Evolutionary conservation across 2,113 vertebrate species (phyloP).

Genomic region (Xenopus tropicalis): UCB_Xtro_10.0 CM004445.2:125028501-125029000

Average conservation of each 20-base stretch:
- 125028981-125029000: too few species aligned
- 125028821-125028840: conserved; percentile 32
- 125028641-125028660: not conserved
- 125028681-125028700: not conserved
- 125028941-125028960: too few species aligned
- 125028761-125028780: conserved; percentile 10
- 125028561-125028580: too few species aligned
- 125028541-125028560: too few species aligned
- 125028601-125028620: not conserved
- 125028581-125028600: not conserved
- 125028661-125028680: conserved; percentile 29
- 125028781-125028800: conserved; percentile 18
- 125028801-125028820: not conserved
- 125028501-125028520: too few species aligned
- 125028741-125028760: not conserved
- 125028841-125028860: not conserved
- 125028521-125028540: too few species aligned
- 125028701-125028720: not conserved
- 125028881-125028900: too few species aligned
- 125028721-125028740: conserved; percentile 16
- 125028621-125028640: conserved; percentile 35
- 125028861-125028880: too few species aligned
- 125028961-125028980: too few species aligned
- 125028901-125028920: too few species aligned
- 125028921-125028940: too few species aligned